These are phyloP conservation scores for Montipora cactus DNA, from an alignment of 64 coral and sea anemone species.

Conservation along the genomic window DNA sequence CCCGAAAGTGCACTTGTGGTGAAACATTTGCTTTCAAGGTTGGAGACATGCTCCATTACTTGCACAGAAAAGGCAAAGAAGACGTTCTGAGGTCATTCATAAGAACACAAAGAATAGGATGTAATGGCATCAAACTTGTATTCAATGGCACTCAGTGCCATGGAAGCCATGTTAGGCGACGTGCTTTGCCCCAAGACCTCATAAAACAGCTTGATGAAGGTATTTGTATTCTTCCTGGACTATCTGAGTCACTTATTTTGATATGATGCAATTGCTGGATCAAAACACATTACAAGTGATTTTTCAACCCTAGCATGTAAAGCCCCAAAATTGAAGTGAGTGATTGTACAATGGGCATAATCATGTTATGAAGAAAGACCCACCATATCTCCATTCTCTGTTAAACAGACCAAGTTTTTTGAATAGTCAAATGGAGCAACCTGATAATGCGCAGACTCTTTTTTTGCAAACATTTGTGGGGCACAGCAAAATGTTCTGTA, in stretches of 20 bases:
- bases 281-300: not conserved
- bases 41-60: not conserved
- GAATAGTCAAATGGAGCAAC: not conserved
- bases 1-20: not conserved
- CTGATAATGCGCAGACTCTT: not conserved
- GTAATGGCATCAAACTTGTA: not conserved
- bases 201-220: not conserved
- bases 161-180: not conserved
- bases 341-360: not conserved
- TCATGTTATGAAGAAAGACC: not conserved
- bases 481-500: not conserved
- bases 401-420: not conserved
- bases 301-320: not conserved
- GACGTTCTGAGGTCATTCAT: not conserved
- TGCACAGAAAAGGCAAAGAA: not conserved
- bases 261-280: not conserved
- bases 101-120: not conserved
- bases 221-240: not conserved
- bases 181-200: not conserved
- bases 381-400: not conserved
- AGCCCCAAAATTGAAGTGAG: not conserved
- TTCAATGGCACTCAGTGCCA: not conserved
- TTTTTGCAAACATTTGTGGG: not conserved
- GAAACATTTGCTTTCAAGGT: not conserved
- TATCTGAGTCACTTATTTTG: not conserved